Evolutionary conservation across 2,888 invertebrate genomes (phyloP).

Genomic region (Taphrorychus bicolor): DNA sequence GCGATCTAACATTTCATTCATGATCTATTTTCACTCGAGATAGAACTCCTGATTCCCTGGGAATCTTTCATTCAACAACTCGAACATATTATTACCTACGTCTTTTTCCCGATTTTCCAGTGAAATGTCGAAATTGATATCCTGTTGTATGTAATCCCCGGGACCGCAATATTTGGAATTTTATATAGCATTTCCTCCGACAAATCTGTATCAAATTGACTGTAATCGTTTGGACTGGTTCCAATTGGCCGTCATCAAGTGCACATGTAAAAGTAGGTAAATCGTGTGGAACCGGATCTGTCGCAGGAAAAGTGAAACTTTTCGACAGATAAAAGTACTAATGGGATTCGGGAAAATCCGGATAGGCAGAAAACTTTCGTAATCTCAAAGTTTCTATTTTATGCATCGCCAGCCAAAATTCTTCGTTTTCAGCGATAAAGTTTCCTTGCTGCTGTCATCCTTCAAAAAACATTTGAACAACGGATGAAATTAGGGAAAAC

Average conservation of each 20-base stretch:
- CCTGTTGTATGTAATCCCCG: too few relatives aligned
- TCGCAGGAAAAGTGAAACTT: not conserved
- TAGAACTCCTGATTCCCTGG: too few relatives aligned
- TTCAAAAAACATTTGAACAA: not conserved
- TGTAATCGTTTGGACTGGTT: not conserved
- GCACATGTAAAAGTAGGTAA: not conserved
- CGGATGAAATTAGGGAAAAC: not conserved
- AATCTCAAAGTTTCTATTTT: too few relatives aligned
- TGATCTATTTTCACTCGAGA: too few relatives aligned
- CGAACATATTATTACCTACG: too few relatives aligned
- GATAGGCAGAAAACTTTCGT: not conserved
- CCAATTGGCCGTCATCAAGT: not conserved
- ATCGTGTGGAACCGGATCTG: not conserved
- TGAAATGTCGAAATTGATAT: too few relatives aligned
- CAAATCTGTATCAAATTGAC: constrained; percentile 1
- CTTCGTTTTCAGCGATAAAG: not conserved
- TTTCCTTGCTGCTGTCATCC: not conserved
- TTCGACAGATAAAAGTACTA: too few relatives aligned
- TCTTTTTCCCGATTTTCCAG: too few relatives aligned
- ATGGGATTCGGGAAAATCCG: not conserved
- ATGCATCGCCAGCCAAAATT: too few relatives aligned
- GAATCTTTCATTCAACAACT: too few relatives aligned
- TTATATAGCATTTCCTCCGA: not conserved
- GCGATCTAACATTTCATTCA: too few relatives aligned
- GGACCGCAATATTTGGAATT: not conserved